Evolutionary conservation across 1,140 invertebrate genomes (phyloP), one percentile per base, ranked within the genome.

Genomic region (Colletes latitarsis): DNA sequence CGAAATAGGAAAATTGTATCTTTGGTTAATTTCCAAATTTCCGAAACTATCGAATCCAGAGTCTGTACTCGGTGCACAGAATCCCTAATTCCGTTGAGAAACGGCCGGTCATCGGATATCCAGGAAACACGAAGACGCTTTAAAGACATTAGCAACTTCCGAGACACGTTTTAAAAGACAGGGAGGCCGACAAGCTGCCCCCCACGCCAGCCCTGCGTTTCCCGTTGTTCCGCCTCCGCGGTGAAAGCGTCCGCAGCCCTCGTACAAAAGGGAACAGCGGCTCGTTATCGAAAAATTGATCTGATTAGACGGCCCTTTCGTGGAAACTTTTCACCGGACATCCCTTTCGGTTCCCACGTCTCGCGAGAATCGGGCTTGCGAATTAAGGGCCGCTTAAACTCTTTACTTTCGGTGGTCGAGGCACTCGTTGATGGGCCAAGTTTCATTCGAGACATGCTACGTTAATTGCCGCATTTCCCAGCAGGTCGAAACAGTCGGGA

Each of bases 271-370:
- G 67, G 84, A 85, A 88, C 89, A 90, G 83, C 82, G 82, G 73
- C 90, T 91, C 83, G 87, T 92, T 92, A 92, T 92, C 90, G 91
- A 92, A 81, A 90, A 92, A 92, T 92, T 91, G 91, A 92, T 92
- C 89, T 91, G 90, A 92, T 91, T 92, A 91, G 82, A 73, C 83
- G 77, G 68, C 57, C 46, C 46, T 41, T 78, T 14, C 15, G 8
- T 8, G 43, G 55, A 81, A 88, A 85, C 81, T 87, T 88, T 79
- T 53, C 66, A 14, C 68, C 43, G 55, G 79, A 72, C 82, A 87
- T 60, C 71, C 74, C 55, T 66, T 62, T 71, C n/a, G 43, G 77
- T 87, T 87, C 86, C 74, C 85, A 88, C 83, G 86, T 79, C 46
- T 71, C 67, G 46, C 43, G 41, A 43, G 55, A 43, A 74, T 80